Conservation (phyloP, 2,113 vertebrate species). For the Hemibagrus wyckioides region DNA sequence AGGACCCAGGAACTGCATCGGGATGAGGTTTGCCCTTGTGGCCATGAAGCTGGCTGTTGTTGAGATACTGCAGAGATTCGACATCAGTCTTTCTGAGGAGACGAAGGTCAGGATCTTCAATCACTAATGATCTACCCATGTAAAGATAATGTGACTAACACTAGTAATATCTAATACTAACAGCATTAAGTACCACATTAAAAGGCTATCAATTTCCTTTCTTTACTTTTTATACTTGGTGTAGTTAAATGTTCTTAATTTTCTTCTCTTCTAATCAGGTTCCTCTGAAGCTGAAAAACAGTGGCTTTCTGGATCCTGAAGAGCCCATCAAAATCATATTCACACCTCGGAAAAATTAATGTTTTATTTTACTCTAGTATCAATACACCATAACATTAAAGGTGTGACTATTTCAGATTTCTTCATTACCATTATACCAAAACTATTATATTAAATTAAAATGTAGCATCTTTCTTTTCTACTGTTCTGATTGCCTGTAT, state of each 20-base stretch:
- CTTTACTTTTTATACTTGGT: background rate
- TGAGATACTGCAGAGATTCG: conserved; percentile 49
- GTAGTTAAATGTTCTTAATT: background rate
- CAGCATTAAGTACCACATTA: background rate
- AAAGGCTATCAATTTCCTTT: background rate
- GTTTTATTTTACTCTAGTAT: no score
- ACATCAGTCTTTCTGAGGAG: conserved; percentile 42
- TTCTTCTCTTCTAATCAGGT: background rate
- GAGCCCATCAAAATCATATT: conserved; percentile 38
- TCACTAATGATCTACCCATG: background rate
- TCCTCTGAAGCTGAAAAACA: conserved; percentile 28
- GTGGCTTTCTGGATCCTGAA: conserved; percentile 17
- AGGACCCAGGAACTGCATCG: conserved; percentile 63
- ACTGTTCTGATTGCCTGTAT: background rate
- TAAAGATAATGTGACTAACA: background rate
- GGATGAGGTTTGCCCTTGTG: conserved; percentile 57
- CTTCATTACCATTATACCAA: no score
- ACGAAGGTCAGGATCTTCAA: conserved; percentile 40
- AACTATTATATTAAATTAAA: background rate
- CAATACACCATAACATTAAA: no score
- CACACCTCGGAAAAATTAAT: background rate
- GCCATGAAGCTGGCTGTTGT: conserved; percentile 56
- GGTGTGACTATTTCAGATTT: no score
- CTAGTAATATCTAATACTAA: background rate
- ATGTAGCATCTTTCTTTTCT: background rate